Base-by-base conservation (phyloP, 2,888 invertebrate species). In the Entomobrya proxima region DNA sequence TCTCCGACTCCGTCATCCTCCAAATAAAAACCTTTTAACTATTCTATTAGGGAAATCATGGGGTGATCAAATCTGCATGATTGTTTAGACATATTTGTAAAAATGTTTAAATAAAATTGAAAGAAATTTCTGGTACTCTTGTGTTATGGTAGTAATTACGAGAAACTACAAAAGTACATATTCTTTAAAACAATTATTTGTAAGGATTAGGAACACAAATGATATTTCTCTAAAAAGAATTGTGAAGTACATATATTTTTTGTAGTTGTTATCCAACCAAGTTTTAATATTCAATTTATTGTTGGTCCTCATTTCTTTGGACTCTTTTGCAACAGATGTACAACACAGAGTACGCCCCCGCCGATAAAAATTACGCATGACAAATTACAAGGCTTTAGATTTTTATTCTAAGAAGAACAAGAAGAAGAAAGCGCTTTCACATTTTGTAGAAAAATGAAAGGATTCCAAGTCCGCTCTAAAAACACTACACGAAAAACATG, bases 11-110 rank as follows among this genome's bases (percentile, higher is more conserved):
- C 35, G 15, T 44, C 44, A 44, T 61, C 58, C 61, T 44, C 7
- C 18, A 44, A 77, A 77, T 77, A 55, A 75, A 52, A n/a, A n/a
- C n/a, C 35, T 75, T 37, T 75, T 77, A 52, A 24, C 61, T 61
- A 61, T n/a, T n/a, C n/a, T 58, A 77, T 40, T 77, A 61, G 58
- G 35, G 18, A 30, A 77, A 61, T 55, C 75, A 37, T 75, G 52
- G 7, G 74, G 74, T 13, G 74, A 75, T 55, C 50, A 77, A 77
- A 77, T 37, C 37, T 58, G 30, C 61, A 61, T 35, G 58, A 58
- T 61, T 24, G 37, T 24, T 27, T 58, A 27, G n/a, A 27, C 30
- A 44, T 61, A 35, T 61, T 61, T 77, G 75, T 55, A 75, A 40
- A 77, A 61, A 77, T 77, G 58, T 77, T 61, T n/a, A n/a, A n/a